These are phyloP conservation scores for Salvelinus sp. DNA, from an alignment of 2,113 vertebrate genomes.

Conservation along the genomic window DNA sequence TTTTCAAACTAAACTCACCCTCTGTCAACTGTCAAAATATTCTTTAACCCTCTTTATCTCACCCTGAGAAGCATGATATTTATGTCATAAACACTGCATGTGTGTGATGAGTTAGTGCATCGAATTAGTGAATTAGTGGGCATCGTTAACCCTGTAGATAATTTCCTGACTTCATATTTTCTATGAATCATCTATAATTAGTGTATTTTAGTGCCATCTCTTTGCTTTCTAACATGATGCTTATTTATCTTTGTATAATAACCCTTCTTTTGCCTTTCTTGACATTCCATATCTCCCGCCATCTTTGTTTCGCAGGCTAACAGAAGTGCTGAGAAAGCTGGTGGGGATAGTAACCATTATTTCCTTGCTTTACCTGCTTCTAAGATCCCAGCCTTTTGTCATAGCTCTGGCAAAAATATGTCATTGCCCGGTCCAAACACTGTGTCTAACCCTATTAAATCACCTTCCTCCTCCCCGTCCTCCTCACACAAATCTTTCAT, in stretches of 20 bases:
- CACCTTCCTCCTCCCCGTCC: constrained; percentile 60
- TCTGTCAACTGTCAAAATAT: not conserved
- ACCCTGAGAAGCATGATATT: not conserved
- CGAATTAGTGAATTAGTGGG: not conserved
- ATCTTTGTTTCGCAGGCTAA: constrained; percentile 90
- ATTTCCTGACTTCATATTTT: not conserved
- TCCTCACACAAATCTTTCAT: constrained; percentile 69
- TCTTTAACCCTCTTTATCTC: not conserved
- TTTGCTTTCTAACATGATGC: constrained; percentile 2
- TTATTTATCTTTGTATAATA: constrained; percentile 56
- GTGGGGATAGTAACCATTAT: constrained; percentile 83
- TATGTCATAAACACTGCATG: constrained; percentile 1
- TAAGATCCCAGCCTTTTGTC: constrained; percentile 89
- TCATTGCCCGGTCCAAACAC: constrained; percentile 72
- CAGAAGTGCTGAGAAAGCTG: constrained; percentile 88
- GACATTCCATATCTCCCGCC: constrained; percentile 74
- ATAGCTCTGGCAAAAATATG: constrained; percentile 82
- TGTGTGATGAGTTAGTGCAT: not conserved
- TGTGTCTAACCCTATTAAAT: constrained; percentile 70
- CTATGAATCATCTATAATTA: not conserved
- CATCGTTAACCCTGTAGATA: not conserved
- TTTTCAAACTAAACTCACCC: not conserved
- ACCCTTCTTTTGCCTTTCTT: constrained; percentile 70
- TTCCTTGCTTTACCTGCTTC: constrained; percentile 87
- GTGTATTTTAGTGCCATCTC: not conserved